These are phyloP conservation scores for Pristionchus arcanus DNA, from an alignment of 2,888 invertebrate genomes.

Conservation along the genomic window DNA sequence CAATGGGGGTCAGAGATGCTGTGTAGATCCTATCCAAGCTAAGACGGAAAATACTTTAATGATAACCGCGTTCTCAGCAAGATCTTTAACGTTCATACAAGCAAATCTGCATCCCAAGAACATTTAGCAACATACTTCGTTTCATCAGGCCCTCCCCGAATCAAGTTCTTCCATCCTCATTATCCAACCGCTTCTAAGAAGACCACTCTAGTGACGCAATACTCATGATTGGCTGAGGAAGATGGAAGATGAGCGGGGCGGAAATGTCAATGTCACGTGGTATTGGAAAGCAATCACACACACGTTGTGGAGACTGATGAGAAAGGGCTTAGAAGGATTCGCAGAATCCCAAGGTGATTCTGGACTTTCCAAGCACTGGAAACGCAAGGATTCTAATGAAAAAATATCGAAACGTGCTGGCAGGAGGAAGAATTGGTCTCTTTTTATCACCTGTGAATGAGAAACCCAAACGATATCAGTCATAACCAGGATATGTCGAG, in stretches of 20 bases:
- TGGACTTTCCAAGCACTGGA: background rate
- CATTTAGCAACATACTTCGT: no score
- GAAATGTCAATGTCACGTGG: background rate
- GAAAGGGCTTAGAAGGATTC: background rate
- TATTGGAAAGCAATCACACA: constrained; percentile 3
- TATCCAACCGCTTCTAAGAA: background rate
- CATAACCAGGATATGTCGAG: no score
- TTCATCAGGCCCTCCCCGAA: no score
- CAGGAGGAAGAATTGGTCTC: no score
- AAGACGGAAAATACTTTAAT: no score
- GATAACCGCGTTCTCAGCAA: no score
- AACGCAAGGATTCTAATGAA: background rate
- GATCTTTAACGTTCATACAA: no score
- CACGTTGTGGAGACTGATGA: background rate
- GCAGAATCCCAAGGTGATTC: background rate
- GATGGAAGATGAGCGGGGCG: background rate
- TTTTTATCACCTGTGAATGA: no score
- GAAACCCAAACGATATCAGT: no score
- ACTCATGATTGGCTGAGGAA: background rate
- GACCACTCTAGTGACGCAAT: background rate
- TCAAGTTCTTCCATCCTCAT: background rate
- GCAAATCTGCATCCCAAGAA: background rate
- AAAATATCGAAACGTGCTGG: no score
- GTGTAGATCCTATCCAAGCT: no score
- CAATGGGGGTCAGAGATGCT: no score